phyloP scores from a whole-genome alignment of 2,797 vertebrate species.

The Jordanella pulchra region DNA sequence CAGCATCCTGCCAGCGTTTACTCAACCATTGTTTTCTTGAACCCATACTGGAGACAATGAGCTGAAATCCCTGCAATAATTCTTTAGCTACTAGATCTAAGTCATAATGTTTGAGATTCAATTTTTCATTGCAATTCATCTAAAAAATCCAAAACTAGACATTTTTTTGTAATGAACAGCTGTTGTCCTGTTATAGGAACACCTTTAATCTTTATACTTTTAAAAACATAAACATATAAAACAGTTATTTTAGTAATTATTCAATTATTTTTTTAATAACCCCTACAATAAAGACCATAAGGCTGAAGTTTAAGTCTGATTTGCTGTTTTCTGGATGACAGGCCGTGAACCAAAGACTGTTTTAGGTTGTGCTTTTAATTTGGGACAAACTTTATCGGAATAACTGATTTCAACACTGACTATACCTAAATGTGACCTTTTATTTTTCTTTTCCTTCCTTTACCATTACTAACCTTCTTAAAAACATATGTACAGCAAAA shows the following conservation, averaged over 20 bases:
- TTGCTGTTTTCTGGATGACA: not conserved
- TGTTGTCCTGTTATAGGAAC: not conserved
- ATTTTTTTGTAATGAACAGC: not conserved
- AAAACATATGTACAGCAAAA: too few species aligned
- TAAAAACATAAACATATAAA: not conserved
- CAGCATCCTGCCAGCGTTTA: constrained; percentile 38
- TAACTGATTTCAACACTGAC: too few species aligned
- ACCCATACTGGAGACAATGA: constrained; percentile 30
- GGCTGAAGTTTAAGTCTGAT: not conserved
- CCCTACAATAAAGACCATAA: not conserved
- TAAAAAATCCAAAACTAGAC: not conserved
- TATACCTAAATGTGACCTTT: too few species aligned
- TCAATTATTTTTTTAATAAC: not conserved
- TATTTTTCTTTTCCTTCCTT: too few species aligned
- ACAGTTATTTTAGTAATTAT: not conserved
- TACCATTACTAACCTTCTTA: too few species aligned
- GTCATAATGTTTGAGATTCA: not conserved
- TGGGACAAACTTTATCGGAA: too few species aligned
- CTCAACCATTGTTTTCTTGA: constrained; percentile 34
- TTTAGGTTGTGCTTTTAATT: too few species aligned
- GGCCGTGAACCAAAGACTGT: too few species aligned
- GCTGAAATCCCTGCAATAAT: constrained; percentile 5
- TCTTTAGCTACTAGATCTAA: not conserved
- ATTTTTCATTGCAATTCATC: not conserved
- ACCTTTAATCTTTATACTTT: not conserved